These are phyloP conservation scores for Drosophila nigromelanica DNA, from an alignment of 1,140 invertebrate species.

Conservation along the genomic window DNA sequence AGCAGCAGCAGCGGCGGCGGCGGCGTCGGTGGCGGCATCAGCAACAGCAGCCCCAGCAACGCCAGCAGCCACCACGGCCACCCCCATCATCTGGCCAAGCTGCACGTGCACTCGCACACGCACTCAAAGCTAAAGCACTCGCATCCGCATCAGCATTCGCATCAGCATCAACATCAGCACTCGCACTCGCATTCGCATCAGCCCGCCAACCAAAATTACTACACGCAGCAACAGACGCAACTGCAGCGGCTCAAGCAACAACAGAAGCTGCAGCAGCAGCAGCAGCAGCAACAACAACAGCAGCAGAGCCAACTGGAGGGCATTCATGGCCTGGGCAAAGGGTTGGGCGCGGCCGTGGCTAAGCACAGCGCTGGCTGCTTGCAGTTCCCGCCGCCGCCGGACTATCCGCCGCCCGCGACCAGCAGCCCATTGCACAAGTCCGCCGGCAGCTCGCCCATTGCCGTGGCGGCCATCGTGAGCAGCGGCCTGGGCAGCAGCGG, in stretches of 20 bases:
- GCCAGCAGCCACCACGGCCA: constrained; percentile 28
- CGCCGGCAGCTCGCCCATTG: constrained; percentile 34
- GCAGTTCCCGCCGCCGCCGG: constrained; percentile 73
- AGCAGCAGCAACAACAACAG: constrained; percentile 53
- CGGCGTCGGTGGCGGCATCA: constrained; percentile 12
- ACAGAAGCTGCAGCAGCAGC: constrained; percentile 49
- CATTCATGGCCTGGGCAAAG: constrained; percentile 34
- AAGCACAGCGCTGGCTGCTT: constrained; percentile 49
- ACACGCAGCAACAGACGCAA: constrained; percentile 77
- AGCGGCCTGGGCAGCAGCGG: constrained; percentile 10
- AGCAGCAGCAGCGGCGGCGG: constrained; percentile 26
- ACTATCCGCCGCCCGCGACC: constrained; percentile 64
- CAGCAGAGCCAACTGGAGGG: constrained; percentile 28
- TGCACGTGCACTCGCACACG: constrained; percentile 45
- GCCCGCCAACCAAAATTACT: constrained; percentile 76
- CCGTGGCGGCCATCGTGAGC: constrained; percentile 32
- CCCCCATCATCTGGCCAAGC: constrained; percentile 37
- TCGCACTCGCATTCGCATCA: constrained; percentile 43
- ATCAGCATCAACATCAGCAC: constrained; percentile 33
- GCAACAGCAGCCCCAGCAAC: constrained; percentile 15
- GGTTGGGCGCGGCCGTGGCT: constrained; percentile 3
- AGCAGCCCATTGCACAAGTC: constrained; percentile 35
- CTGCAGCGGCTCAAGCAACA: constrained; percentile 69
- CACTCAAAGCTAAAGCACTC: constrained; percentile 55
- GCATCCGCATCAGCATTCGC: constrained; percentile 28